phyloP scores from a whole-genome alignment of 2,797 vertebrate species.

The Aselliscus stoliczkanus region DNA sequence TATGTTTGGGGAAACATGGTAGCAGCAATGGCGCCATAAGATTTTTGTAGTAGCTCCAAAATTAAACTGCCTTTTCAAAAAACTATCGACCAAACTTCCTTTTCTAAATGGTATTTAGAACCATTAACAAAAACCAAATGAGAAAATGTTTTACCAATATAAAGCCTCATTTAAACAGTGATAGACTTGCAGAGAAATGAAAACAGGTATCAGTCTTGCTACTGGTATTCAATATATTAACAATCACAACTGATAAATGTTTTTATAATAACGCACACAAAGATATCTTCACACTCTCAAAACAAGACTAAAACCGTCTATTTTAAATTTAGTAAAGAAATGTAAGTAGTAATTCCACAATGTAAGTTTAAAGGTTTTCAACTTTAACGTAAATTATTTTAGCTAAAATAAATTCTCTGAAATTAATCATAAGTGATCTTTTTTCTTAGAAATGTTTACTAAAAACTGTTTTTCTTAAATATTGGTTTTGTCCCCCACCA shows the following conservation, averaged over 20 bases:
- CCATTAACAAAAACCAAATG: slow-evolving; percentile 5
- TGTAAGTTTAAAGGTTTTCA: not conserved
- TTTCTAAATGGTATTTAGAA: slow-evolving; percentile 11
- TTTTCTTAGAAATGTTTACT: not conserved
- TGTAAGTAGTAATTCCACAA: not conserved
- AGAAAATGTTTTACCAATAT: slow-evolving; percentile 12
- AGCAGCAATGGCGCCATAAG: not conserved
- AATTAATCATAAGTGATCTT: not conserved
- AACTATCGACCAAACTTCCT: not conserved
- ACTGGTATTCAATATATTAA: not conserved
- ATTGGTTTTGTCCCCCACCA: not conserved
- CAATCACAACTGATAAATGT: slow-evolving; percentile 28
- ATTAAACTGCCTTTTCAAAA: slow-evolving; percentile 34
- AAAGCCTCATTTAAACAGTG: slow-evolving; percentile 11
- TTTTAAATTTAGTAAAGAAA: slow-evolving; percentile 41
- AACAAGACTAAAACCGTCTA: not conserved
- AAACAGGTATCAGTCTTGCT: not conserved
- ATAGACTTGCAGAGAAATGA: not conserved
- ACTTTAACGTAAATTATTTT: not conserved
- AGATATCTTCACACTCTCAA: slow-evolving; percentile 84
- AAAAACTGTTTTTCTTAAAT: not conserved
- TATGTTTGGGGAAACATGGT: too few species aligned
- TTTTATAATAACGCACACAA: slow-evolving; percentile 73
- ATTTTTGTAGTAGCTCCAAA: not conserved
- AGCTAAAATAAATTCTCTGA: not conserved